A percentile compares a stretch with the other conserved stretches of the same genome.
phyloP scores from a whole-genome alignment of 2,888 invertebrate genomes.

The Thyatira batis region DNA sequence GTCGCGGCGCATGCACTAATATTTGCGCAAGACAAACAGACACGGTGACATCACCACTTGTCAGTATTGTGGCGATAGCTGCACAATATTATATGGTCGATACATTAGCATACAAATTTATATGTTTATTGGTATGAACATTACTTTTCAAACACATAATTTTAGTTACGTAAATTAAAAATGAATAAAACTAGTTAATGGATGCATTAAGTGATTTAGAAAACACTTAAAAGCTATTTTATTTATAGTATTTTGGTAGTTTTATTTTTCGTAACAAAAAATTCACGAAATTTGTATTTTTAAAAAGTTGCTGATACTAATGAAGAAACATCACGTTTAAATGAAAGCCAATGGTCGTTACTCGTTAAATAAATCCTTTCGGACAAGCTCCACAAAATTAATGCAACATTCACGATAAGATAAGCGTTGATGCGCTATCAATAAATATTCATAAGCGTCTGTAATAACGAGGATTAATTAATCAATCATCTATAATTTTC shows the following conservation, averaged over 20 bases:
- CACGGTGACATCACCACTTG: neutral
- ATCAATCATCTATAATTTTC: neutral
- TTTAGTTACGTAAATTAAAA: too few relatives aligned
- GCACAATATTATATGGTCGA: neutral
- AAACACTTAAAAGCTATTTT: too few relatives aligned
- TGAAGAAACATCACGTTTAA: too few relatives aligned
- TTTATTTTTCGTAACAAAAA: too few relatives aligned
- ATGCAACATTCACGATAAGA: neutral
- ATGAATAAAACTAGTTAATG: too few relatives aligned
- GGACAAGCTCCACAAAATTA: neutral
- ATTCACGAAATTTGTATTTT: too few relatives aligned
- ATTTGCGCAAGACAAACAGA: slow-evolving; percentile 29
- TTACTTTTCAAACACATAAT: too few relatives aligned
- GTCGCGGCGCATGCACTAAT: slow-evolving; percentile 19
- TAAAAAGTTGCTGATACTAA: too few relatives aligned
- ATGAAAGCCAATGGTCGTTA: neutral
- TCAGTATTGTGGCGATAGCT: neutral
- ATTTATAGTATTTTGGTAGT: too few relatives aligned
- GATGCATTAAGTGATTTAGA: too few relatives aligned
- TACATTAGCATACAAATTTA: too few relatives aligned
- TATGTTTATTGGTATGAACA: too few relatives aligned
- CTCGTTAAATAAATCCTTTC: neutral
- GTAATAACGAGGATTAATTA: neutral
- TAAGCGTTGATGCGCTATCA: neutral
- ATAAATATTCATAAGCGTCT: neutral